phyloP scores from a whole-genome alignment of 2,113 vertebrate species.

The Tetrao urogallus region DNA sequence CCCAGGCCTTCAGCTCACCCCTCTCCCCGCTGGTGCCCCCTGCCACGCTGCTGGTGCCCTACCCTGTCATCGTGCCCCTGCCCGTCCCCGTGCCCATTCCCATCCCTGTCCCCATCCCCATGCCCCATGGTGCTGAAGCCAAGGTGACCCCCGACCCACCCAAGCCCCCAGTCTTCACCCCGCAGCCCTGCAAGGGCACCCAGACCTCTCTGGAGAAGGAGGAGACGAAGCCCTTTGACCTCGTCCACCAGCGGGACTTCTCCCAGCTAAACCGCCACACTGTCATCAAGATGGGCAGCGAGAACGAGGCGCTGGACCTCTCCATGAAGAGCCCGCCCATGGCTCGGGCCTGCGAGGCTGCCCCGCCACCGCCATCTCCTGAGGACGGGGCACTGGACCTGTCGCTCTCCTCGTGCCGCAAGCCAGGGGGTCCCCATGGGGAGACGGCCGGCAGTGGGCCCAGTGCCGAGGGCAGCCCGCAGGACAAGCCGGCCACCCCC shows the following conservation, averaged over 20 bases:
- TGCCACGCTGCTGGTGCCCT: constrained; percentile 93
- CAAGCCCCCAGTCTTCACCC: constrained; percentile 77
- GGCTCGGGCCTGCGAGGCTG: constrained; percentile 77
- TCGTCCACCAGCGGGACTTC: constrained; percentile 74
- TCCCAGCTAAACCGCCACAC: constrained; percentile 81
- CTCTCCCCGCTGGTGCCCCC: constrained; percentile 92
- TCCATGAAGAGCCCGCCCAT: constrained; percentile 85
- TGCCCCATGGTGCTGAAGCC: constrained; percentile 84
- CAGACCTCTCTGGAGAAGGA: constrained; percentile 85
- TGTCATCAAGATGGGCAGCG: constrained; percentile 82
- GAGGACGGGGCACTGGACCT: constrained; percentile 91
- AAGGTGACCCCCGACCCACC: constrained; percentile 79
- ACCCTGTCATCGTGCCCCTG: constrained; percentile 93
- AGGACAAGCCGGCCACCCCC: constrained; percentile 70
- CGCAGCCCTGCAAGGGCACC: constrained; percentile 85
- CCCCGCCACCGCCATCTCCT: constrained; percentile 17
- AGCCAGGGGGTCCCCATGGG: constrained; percentile 53
- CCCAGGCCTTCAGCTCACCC: constrained; percentile 86
- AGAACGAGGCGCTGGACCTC: constrained; percentile 92
- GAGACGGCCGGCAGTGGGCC: background rate
- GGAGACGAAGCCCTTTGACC: constrained; percentile 77
- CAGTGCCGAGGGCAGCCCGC: background rate
- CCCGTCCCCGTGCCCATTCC: constrained; percentile 94
- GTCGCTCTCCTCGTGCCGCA: constrained; percentile 85
- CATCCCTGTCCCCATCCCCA: constrained; percentile 89